Base-by-base conservation (phyloP, 2,797 vertebrate species). In the Nothura maculosa region DNA sequence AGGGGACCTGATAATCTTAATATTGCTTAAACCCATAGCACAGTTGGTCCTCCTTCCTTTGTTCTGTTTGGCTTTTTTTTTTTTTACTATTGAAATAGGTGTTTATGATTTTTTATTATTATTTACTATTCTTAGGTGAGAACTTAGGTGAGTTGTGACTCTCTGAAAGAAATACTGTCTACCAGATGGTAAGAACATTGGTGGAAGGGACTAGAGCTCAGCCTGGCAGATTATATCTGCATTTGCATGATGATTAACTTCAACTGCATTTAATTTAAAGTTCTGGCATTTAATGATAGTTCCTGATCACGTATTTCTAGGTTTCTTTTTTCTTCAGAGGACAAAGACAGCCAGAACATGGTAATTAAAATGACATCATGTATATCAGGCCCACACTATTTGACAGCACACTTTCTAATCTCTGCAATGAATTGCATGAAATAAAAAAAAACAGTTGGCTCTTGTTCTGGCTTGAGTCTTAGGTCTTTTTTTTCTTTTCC, bases 311-410 rank as follows among this genome's bases (percentile, higher is more conserved):
- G 0, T 87, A 47, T 87, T 92, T 90, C 62, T 69, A 89, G 58
- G 10, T n/a, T 89, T 85, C n/a, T 45, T 77, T 45, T 77, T 92
- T 90, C 79, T 87, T 89, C 80, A 85, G 54, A 85, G 32, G 50
- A 69, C 30, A 76, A 72, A 22, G 30, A 85, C 92, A 78, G 84
- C 88, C 92, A 94, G 88, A 85, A 76, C 8, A 30, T 78, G 92
- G 68, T 75, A 75, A 93, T 67, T 52, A 62, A 74, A 93, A 92
- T 89, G 78, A 96, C 42, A 69, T 87, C 90, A 90, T 50, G 66
- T 83, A 12, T 73, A 78, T 92, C 66, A 76, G 58, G 48, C 76
- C 79, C 69, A 85, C 87, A 76, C 21, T 87, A 36, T 80, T 94
- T 2, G 28, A 92, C 81, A 92, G 68, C 64, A 86, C 40, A 54